Evolutionary conservation across 1,140 invertebrate species (phyloP), one percentile per base, ranked within the genome.

Genomic region (Ooceraea biroi): DNA sequence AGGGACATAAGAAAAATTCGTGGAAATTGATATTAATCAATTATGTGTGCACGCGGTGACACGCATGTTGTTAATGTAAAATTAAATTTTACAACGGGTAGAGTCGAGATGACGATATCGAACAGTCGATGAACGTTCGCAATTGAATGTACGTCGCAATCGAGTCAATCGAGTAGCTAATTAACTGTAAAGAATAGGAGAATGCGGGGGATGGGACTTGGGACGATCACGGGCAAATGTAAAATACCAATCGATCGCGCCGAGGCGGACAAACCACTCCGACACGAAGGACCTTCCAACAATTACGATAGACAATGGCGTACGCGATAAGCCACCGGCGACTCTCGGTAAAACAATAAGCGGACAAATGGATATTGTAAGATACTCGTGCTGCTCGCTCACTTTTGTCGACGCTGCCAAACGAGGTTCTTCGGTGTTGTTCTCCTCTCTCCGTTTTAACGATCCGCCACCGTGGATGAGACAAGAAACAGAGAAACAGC

Each of bases 281-380:
- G 36, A 36, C 68, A 57, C 55, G 69, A 80, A 57, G 50, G 36
- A 80, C 76, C 44, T 55, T 80, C 66, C 68, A 80, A 71, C 25
- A 80, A 46, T 80, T 41, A 57, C 46, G 25, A 12, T 19, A 17
- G 71, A 80, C 5, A 57, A 69, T 58, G 69, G 25, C 27, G 36
- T 36, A 36, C 36, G 36, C 36, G 36, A 36, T 36, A 36, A 36
- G 7, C 36, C 36, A 27, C 76, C 41, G 41, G 50, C 65, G 68
- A 80, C 22, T 71, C 65, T 71, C 44, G n/a, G 52, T 22, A 22
- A 55, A 55, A 57, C 36, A 27, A 57, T 25, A 57, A 69, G 55
- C 69, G 69, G 61, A 57, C 25, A 58, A 80, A 58, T 80, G 22
- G 57, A 71, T 71, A 80, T 46, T 80, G 76, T 80, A 80, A 80